Evolutionary conservation across 2,797 vertebrate species (phyloP), one percentile per base, ranked within the genome.

Genomic region (Acanthopagrus latus): DNA sequence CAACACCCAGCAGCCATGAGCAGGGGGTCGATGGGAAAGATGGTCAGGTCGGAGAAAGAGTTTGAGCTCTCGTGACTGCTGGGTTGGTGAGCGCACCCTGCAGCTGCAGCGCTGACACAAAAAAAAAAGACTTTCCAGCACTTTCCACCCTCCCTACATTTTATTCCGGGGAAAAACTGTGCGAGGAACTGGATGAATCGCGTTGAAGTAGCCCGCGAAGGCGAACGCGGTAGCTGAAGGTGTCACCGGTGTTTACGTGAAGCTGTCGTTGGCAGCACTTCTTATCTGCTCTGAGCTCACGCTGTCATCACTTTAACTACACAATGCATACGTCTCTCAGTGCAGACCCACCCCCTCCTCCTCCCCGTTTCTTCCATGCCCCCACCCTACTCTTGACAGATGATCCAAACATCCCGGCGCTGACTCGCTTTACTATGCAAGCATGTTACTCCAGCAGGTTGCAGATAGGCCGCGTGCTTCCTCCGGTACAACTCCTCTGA

Each of bases 1-100:
- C 91, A 91, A 88, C 88, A 64, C 86, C 92, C 93, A 94, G 92
- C 93, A 93, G 92, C 85, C 85, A 85, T 63, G 77, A 84, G 81
- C 74, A 81, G 74, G 76, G 76, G 85, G 76, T 69, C 13, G 75
- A 86, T 78, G 81, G 82, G 83, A 86, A 88, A 82, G 89, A 91
- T 85, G 85, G 81, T 74, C 85, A 88, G 88, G 71, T 89, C 82
- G 56, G 65, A 74, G 74, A 74, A 23, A 65, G 71, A 80, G 81
- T 74, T 78, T 76, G 78, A 84, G 73, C 58, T 66, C 65, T 84
- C 71, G 73, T 59, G 74, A 86, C 82, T 80, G 77, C 80, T 88
- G 82, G 65, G 64, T 77, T 79, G 86, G 82, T 84, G 82, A 85
- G 76, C 80, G 80, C 78, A 73, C 82, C 87, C 86, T 84, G 82